These are phyloP conservation scores for Chelonus insularis DNA, from an alignment of 1,140 invertebrate genomes.

Conservation along the genomic window DNA sequence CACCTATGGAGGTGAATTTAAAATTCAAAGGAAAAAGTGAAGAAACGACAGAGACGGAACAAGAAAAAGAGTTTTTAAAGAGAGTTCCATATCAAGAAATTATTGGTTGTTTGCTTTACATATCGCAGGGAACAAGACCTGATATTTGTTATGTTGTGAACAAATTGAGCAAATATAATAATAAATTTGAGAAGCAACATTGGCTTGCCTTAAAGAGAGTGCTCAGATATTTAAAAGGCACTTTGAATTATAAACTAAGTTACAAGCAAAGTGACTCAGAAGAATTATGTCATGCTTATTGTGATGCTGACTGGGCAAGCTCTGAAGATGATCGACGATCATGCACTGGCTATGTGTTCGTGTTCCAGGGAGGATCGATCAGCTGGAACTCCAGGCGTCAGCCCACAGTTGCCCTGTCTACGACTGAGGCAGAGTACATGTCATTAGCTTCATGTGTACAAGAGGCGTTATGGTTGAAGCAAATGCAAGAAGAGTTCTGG, in stretches of 20 bases:
- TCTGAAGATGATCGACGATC: constrained; percentile 30
- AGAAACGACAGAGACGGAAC: too few species aligned
- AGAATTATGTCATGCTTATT: constrained; percentile 26
- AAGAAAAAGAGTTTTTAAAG: constrained; percentile 17
- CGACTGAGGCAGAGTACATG: constrained; percentile 49
- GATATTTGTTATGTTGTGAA: constrained; percentile 46
- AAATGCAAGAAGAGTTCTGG: constrained; percentile 24
- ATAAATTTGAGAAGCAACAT: constrained; percentile 32
- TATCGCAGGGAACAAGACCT: constrained; percentile 42
- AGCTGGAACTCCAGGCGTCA: constrained; percentile 46
- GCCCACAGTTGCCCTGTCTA: constrained; percentile 45
- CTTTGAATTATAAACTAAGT: constrained; percentile 14
- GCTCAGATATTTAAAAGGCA: constrained; percentile 38
- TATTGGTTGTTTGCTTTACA: constrained; percentile 45
- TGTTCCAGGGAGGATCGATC: constrained; percentile 34
- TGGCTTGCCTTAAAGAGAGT: constrained; percentile 38
- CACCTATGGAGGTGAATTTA: constrained; percentile 33
- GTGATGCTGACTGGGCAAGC: constrained; percentile 42
- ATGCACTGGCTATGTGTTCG: constrained; percentile 39
- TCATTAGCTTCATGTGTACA: constrained; percentile 31
- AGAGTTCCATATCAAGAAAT: constrained; percentile 38
- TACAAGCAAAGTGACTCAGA: constrained; percentile 2
- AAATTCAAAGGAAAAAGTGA: constrained; percentile 33
- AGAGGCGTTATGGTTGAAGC: constrained; percentile 39
- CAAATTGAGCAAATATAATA: constrained; percentile 29